Percentiles rank a stretch among this genome's conserved stretches.
Evolutionary conservation across 2,888 invertebrate species (phyloP).

Genomic region (Acleris laterana): DNA sequence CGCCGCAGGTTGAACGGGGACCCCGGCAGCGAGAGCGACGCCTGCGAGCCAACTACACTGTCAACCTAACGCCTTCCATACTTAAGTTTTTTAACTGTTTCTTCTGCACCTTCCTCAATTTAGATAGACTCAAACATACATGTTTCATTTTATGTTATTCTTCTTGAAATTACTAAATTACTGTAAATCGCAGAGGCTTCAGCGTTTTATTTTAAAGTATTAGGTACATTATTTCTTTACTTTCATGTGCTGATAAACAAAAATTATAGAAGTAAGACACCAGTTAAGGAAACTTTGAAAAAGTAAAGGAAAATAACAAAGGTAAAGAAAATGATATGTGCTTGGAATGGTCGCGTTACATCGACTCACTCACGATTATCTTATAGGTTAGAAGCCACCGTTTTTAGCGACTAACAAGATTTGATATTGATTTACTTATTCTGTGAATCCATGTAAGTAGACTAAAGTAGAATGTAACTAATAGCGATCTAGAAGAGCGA

Average conservation of each 20-base stretch:
- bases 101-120: slow-evolving; percentile 73
- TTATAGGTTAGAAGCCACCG: neutral
- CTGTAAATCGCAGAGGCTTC: slow-evolving; percentile 73
- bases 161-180: neutral
- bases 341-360: slow-evolving; percentile 62
- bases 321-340: slow-evolving; percentile 62
- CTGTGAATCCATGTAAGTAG: slow-evolving; percentile 65
- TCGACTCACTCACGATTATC: slow-evolving; percentile 52
- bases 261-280: slow-evolving; percentile 56
- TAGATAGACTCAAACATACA: slow-evolving; percentile 52
- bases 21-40: slow-evolving; percentile 97
- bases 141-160: slow-evolving; percentile 42
- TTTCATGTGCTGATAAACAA: slow-evolving; percentile 84
- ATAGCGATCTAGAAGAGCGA: slow-evolving; percentile 54
- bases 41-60: slow-evolving; percentile 84
- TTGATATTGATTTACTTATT: neutral
- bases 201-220: slow-evolving; percentile 48
- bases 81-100: slow-evolving; percentile 16
- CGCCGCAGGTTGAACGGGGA: slow-evolving; percentile 97
- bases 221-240: slow-evolving; percentile 58
- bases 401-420: neutral
- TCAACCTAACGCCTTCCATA: slow-evolving; percentile 40
- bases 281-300: slow-evolving; percentile 52
- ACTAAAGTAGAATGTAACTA: slow-evolving; percentile 49
- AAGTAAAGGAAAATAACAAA: slow-evolving; percentile 54